These are phyloP conservation scores for Scyliorhinus canicula DNA, from an alignment of 2,797 vertebrate species.

Conservation along the genomic window DNA sequence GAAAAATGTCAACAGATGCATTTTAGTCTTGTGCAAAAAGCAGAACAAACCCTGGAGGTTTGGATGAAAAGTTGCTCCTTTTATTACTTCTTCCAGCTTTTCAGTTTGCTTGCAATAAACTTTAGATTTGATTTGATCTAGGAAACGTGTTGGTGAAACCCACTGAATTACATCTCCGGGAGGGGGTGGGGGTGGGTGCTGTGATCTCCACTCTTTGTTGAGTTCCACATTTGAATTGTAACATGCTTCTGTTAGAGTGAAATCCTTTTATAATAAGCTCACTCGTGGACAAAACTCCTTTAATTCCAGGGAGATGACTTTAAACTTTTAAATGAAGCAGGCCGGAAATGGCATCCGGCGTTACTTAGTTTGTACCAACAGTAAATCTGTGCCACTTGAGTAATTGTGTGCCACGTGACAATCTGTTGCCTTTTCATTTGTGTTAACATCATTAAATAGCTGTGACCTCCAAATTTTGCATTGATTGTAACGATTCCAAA, in stretches of 20 bases:
- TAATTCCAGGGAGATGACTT: neutral
- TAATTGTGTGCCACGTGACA: neutral
- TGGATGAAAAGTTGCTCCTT: slow-evolving; percentile 28
- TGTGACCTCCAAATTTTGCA: neutral
- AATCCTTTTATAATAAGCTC: neutral
- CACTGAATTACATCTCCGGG: neutral
- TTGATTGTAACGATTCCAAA: neutral
- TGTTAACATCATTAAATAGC: neutral
- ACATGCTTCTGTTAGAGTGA: neutral
- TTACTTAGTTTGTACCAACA: neutral
- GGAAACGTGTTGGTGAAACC: neutral
- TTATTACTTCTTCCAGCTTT: slow-evolving; percentile 21
- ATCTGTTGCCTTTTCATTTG: neutral
- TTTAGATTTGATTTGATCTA: neutral
- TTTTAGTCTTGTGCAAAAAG: slow-evolving; percentile 72
- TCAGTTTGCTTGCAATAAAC: neutral
- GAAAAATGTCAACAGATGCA: slow-evolving; percentile 81
- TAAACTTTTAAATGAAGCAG: neutral
- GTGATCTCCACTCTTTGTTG: neutral
- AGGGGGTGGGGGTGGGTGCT: neutral
- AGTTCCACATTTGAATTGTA: neutral
- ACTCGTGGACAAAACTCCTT: neutral
- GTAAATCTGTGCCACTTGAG: neutral
- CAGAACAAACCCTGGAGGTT: slow-evolving; percentile 44
- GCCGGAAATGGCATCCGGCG: neutral